Evolutionary conservation across 2,888 invertebrate species (phyloP), one percentile per base, ranked within the genome.

Genomic region (Sylvicola fuscatus): DNA sequence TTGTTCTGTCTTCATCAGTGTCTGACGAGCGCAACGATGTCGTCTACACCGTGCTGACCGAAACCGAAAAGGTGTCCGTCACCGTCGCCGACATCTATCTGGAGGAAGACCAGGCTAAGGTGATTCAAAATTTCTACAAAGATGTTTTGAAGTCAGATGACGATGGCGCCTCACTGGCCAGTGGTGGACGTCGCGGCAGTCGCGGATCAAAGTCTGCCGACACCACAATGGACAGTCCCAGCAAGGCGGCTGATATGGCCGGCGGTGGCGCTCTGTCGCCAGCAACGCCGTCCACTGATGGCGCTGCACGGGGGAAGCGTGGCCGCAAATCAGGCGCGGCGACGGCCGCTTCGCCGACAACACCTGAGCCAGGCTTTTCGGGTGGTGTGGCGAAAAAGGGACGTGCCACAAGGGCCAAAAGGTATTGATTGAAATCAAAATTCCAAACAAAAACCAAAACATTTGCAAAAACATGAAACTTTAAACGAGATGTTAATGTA

Each of bases 91-190:
- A 65, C 46, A 49, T 69, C 5, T 68, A 66, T 47, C 51, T 68
- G 14, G 65, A 67, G 0, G 68, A 68, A 39, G 65, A 65, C 43
- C 68, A 68, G 41, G 68, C 66, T 1, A 53, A 62, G 13, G 57
- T 60, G 0, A 53, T 67, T 33, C 43, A 61, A 58, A 63, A 65
- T 36, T 27, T 42, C n/a, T 41, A 21, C 21, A 21, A 44, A 16
- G 39, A 39, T 26, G 28, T 40, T n/a, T 40, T 40, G 37, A 27
- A 26, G 4, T 33, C 27, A 27, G 41, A 39, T 12, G n/a, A 32
- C 11, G 13, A 7, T 33, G n/a, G 31, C 12, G 42, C 38, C 4
- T 21, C 21, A 21, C 8, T 21, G 8, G 8, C 4, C 21, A 21
- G 8, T 21, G 21, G 5, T 21, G 21, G 21, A 21, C 21, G 21